Conservation (phyloP, 2,888 invertebrate genomes). For the Callyntrura sp. region DNA sequence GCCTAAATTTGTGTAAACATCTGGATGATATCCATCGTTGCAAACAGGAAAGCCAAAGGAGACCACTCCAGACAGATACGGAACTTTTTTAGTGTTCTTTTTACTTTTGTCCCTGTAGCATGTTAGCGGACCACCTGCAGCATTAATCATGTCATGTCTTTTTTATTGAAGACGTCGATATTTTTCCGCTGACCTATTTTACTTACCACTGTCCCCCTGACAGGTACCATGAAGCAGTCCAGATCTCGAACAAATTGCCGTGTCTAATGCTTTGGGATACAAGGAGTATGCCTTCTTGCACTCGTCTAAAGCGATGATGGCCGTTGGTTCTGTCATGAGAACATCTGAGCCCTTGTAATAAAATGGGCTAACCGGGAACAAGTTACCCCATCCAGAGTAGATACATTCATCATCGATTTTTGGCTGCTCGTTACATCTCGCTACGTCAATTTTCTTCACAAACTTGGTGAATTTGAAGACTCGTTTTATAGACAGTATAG, state of each 20-base stretch:
- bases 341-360: constrained; percentile 57
- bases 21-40: constrained; percentile 65
- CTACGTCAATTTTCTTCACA: constrained; percentile 31
- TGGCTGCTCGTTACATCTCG: background rate
- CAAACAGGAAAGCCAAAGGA: constrained; percentile 74
- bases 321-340: constrained; percentile 22
- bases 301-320: background rate
- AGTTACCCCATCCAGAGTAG: constrained; percentile 74
- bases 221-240: constrained; percentile 67
- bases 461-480: constrained; percentile 54
- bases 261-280: background rate
- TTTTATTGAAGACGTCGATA: background rate
- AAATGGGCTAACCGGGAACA: constrained; percentile 40
- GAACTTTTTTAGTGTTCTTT: background rate
- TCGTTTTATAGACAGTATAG: constrained; percentile 32
- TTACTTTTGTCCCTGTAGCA: constrained; percentile 44
- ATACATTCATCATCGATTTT: constrained; percentile 22
- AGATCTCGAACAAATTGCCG: constrained; percentile 19
- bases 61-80: constrained; percentile 72
- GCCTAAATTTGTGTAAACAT: constrained; percentile 61
- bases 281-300: constrained; percentile 49
- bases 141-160: background rate
- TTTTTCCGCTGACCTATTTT: too few relatives aligned
- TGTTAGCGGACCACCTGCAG: constrained; percentile 70
- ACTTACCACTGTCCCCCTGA: constrained; percentile 67